Evolutionary conservation across 2,113 vertebrate species (phyloP).

Genomic region (Campylomormyrus numenius): DNA sequence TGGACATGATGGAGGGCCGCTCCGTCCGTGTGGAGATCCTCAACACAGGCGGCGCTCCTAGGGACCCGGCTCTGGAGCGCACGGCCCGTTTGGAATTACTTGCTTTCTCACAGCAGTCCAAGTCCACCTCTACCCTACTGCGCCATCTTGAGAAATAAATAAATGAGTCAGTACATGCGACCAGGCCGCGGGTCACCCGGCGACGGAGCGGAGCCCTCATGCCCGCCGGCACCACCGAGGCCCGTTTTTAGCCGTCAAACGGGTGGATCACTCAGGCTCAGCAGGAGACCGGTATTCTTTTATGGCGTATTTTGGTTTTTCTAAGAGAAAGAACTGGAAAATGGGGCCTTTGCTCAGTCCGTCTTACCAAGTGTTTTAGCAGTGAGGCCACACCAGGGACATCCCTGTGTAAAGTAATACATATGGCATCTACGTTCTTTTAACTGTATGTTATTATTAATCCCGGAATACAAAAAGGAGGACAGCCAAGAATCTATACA

Average conservation of each 20-base stretch:
- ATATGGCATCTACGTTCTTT: not conserved
- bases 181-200: not conserved
- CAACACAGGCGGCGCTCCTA: not conserved
- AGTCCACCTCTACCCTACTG: not conserved
- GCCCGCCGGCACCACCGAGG: not conserved
- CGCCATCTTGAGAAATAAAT: not conserved
- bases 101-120: not conserved
- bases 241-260: not conserved
- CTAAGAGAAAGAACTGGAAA: not conserved
- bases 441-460: conserved; percentile 5
- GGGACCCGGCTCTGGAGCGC: not conserved
- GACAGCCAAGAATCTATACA: conserved; percentile 3
- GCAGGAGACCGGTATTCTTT: not conserved
- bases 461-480: not conserved
- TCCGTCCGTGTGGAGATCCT: not conserved
- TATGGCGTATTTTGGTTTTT: not conserved
- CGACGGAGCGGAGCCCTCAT: not conserved
- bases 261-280: not conserved
- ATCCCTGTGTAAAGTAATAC: not conserved
- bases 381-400: not conserved
- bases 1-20: conserved; percentile 9
- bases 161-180: not conserved
- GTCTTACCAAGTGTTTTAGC: not conserved
- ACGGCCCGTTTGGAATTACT: not conserved
- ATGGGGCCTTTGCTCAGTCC: not conserved